Base-by-base conservation (phyloP, 2,113 vertebrate species). In the Brienomyrus brachyistius region DNA sequence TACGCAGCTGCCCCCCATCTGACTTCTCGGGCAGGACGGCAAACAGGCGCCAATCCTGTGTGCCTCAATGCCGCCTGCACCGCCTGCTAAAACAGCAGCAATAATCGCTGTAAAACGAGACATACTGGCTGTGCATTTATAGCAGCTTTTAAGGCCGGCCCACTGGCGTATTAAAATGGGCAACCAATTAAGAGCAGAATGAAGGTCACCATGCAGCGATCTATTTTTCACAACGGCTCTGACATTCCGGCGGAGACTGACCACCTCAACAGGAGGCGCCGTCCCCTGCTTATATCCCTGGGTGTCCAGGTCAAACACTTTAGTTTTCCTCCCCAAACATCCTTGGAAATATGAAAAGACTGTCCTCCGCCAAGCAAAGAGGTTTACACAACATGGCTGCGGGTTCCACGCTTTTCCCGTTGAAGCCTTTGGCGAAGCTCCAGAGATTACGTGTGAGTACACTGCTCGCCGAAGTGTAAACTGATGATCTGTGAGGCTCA, bases 41-140 rank as follows among this genome's bases (percentile, higher is more conserved):
- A 87, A 87, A 77, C 62, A 43, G 74, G 86, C 88, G 19, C n/a
- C 56, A 85, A 74, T 89, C 88, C 82, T 83, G 56, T 74, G 52
- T 83, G 21, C n/a, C 40, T 59, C 52, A 70, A 74, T 31, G 45
- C 52, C 52, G 85, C 7, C 84, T 74, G 87, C 9, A 40, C 52
- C 84, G 86, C 88, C 88, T 62, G 15, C 80, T 3, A 31, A 88
- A 90, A 92, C 89, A 89, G 74, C 17, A 82, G 23, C 13, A 15
- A 62, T 80, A 80, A 52, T 74, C 2, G 45, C 82, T 11, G 13
- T 40, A 43, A 80, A 54, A 27, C 31, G 6, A 13, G 17, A 15
- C 19, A 48, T 4, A 10, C 51, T 35, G 4, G 15, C n/a, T 2
- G 54, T 13, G 27, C 48, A 54, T 54, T 40, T 87, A 56, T 56